These are phyloP conservation scores for Eupeodes corollae DNA, from an alignment of 1,140 invertebrate species.

Conservation along the genomic window DNA sequence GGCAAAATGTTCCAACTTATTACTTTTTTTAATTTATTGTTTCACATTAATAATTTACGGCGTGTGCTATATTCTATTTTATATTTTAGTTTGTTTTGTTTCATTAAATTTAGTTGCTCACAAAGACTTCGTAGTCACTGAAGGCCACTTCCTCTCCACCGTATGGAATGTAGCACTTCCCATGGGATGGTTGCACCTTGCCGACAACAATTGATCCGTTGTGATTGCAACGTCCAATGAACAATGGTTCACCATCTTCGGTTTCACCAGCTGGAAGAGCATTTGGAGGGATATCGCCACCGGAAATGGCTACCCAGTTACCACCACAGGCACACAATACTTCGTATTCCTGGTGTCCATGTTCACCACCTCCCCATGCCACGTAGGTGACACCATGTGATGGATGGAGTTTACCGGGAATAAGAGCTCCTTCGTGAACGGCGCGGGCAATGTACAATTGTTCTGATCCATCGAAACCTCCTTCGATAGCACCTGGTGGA, in stretches of 20 bases:
- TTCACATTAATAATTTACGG: too few relatives aligned
- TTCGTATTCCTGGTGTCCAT: conserved; percentile 62
- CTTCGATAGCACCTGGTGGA: conserved; percentile 58
- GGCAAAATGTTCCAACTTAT: too few relatives aligned
- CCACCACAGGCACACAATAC: conserved; percentile 48
- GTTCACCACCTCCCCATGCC: conserved; percentile 66
- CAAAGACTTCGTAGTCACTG: conserved; percentile 62
- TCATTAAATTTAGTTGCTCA: conserved; percentile 27
- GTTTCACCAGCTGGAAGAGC: conserved; percentile 61
- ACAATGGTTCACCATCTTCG: conserved; percentile 62
- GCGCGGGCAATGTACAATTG: conserved; percentile 61
- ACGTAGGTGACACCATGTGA: conserved; percentile 63
- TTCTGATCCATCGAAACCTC: conserved; percentile 60
- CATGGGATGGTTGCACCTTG: conserved; percentile 61
- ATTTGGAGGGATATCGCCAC: conserved; percentile 53
- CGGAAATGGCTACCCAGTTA: conserved; percentile 49
- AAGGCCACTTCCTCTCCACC: conserved; percentile 58
- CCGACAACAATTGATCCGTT: conserved; percentile 55
- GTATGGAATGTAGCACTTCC: conserved; percentile 59
- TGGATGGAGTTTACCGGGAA: conserved; percentile 63
- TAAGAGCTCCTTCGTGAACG: conserved; percentile 57
- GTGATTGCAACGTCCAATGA: conserved; percentile 53
- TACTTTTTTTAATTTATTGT: too few relatives aligned
- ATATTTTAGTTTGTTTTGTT: too few relatives aligned
- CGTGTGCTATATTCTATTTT: too few relatives aligned